Conservation (phyloP, 2,888 invertebrate genomes). For the Noctua pronuba region DNA sequence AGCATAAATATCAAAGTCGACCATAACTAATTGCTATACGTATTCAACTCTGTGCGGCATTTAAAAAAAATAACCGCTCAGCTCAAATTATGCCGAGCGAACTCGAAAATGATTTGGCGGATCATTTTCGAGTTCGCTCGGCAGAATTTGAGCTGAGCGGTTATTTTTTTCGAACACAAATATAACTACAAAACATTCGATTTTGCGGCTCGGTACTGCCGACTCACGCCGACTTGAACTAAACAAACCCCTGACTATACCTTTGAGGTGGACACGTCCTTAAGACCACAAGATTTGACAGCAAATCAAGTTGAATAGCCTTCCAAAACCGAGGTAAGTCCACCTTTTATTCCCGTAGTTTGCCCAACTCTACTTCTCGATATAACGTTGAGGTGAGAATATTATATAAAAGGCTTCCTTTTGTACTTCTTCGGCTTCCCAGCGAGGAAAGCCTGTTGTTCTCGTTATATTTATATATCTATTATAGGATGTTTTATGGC, state of each 20-base stretch:
- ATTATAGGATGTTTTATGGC: constrained; percentile 50
- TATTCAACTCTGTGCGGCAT: too few species aligned
- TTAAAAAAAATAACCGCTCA: too few species aligned
- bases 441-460: constrained; percentile 64
- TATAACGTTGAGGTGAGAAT: constrained; percentile 51
- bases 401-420: constrained; percentile 68
- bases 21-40: neutral
- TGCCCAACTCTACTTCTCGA: neutral
- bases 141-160: too few species aligned
- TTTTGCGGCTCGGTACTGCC: neutral
- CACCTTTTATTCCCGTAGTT: neutral
- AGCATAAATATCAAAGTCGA: neutral
- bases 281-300: neutral
- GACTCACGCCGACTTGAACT: neutral
- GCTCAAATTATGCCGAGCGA: too few species aligned
- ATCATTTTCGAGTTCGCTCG: neutral
- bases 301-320: neutral
- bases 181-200: neutral
- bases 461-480: constrained; percentile 23
- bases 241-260: neutral
- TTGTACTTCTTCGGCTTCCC: constrained; percentile 72
- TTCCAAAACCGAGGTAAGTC: neutral
- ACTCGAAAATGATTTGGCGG: too few species aligned
- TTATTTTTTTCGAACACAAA: neutral
- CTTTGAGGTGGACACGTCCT: neutral